phyloP scores from a whole-genome alignment of 2,888 invertebrate species.

The Catocala sponsa region DNA sequence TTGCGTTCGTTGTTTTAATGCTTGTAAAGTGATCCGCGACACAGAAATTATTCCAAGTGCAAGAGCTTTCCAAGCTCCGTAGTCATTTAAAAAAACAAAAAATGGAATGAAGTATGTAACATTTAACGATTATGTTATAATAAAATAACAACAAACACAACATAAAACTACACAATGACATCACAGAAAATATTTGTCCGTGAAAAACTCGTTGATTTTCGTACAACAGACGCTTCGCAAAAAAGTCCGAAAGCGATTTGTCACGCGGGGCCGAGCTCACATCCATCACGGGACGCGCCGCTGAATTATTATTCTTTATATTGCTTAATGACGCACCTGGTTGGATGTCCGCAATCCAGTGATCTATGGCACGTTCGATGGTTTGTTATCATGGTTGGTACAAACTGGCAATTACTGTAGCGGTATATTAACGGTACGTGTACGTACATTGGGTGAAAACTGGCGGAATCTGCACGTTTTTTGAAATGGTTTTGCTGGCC shows the following conservation, averaged over 20 bases:
- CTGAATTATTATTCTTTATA: conserved; percentile 50
- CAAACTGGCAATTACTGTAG: background rate
- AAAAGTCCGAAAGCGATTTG: conserved; percentile 46
- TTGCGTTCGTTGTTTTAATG: no score
- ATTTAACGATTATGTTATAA: background rate
- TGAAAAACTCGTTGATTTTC: conserved; percentile 9
- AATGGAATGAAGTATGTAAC: no score
- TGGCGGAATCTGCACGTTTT: no score
- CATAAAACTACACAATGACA: background rate
- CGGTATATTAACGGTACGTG: background rate
- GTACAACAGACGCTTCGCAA: conserved; percentile 22
- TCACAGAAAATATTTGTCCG: conserved; percentile 3
- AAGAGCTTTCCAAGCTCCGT: no score
- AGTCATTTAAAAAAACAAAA: no score
- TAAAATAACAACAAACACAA: conserved; percentile 1
- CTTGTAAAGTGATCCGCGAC: no score
- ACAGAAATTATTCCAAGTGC: no score
- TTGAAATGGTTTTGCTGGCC: no score
- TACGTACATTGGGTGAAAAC: no score
- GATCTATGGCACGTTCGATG: conserved; percentile 17
- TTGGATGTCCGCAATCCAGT: conserved; percentile 15
- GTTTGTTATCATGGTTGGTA: background rate
- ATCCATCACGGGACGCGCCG: conserved; percentile 45
- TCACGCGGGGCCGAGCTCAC: conserved; percentile 36
- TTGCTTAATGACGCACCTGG: conserved; percentile 29